These are phyloP conservation scores for Dufourea novaeangliae DNA, from an alignment of 1,140 invertebrate genomes.

Conservation along the genomic window DNA sequence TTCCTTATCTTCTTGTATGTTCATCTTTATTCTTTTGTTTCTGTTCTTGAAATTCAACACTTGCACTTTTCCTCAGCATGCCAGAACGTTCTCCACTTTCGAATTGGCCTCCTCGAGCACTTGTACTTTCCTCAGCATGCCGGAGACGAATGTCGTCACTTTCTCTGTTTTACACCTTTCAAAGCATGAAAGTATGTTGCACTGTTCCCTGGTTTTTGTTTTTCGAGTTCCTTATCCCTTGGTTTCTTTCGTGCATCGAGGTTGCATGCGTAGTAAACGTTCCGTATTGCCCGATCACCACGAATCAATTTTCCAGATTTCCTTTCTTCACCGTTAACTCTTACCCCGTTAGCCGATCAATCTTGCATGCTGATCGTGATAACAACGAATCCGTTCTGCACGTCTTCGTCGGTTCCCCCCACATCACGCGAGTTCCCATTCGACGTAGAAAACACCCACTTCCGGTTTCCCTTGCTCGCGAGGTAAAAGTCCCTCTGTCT, in stretches of 20 bases:
- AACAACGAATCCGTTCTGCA: conserved; percentile 21
- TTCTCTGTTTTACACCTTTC: conserved; percentile 14
- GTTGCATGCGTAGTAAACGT: neutral
- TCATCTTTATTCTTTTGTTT: too few species aligned
- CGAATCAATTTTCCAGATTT: too few species aligned
- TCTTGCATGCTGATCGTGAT: conserved; percentile 29
- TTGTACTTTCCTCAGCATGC: conserved; percentile 33
- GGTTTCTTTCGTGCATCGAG: neutral
- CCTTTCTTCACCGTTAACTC: neutral
- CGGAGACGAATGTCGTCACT: conserved; percentile 23
- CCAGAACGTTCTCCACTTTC: conserved; percentile 18
- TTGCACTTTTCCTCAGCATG: conserved; percentile 21
- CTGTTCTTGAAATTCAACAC: neutral
- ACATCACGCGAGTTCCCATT: conserved; percentile 23
- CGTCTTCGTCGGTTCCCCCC: neutral
- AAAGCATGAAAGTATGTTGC: neutral
- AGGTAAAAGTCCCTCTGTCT: neutral
- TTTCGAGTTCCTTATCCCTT: neutral
- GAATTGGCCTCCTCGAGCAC: conserved; percentile 22
- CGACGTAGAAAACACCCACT: too few species aligned
- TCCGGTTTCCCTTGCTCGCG: conserved; percentile 9
- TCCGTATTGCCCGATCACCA: neutral
- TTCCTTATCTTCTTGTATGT: too few species aligned
- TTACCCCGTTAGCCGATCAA: neutral
- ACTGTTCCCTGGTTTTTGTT: neutral